Evolutionary conservation across 2,797 vertebrate genomes (phyloP), one percentile per base, ranked within the genome.

Genomic region (Nyctibius grandis): DNA sequence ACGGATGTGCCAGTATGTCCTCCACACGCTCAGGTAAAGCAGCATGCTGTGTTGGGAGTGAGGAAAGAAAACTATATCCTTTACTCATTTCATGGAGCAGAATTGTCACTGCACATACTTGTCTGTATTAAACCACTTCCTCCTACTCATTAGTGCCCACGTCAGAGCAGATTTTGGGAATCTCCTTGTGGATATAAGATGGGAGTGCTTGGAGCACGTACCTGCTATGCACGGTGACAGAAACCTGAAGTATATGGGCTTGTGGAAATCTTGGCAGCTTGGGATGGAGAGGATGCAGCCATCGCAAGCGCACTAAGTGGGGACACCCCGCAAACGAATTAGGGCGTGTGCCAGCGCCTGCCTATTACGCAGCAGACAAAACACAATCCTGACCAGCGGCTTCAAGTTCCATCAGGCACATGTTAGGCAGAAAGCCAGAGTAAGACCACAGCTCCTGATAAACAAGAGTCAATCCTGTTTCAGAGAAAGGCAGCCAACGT

Each of bases 221-320:
- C 48, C 34, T 22, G 20, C 42, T 44, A 33, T 9, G 42, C 38
- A 42, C 44, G 25, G n/a, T 29, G 65, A 29, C 36, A 60, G 61
- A 83, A 86, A 33, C 9, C 14, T 42, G 14, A 44, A 47, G 14
- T 15, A 34, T 1, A 3, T 36, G 45, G 59, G 70, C 21, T 64
- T 9, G 18, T 25, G 70, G 74, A 61, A 73, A 65, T 51, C 42
- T 47, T 25, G 54, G 31, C 34, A 1, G 1, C 65, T 44, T 20
- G 67, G 73, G 54, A 9, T 3, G 33, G 42, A 38, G 61, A 61
- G 22, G 47, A 20, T n/a, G 16, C 12, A 60, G 70, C 34, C 31
- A 34, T 13, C 2, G 1, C 12, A 56, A 53, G 14, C 0, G 1
- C 5, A 1, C 2, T 1, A 45, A 40, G 50, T 0, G 26, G 54